Evolutionary conservation across 2,797 vertebrate genomes (phyloP).

Genomic region (Vespertilio murinus): DNA sequence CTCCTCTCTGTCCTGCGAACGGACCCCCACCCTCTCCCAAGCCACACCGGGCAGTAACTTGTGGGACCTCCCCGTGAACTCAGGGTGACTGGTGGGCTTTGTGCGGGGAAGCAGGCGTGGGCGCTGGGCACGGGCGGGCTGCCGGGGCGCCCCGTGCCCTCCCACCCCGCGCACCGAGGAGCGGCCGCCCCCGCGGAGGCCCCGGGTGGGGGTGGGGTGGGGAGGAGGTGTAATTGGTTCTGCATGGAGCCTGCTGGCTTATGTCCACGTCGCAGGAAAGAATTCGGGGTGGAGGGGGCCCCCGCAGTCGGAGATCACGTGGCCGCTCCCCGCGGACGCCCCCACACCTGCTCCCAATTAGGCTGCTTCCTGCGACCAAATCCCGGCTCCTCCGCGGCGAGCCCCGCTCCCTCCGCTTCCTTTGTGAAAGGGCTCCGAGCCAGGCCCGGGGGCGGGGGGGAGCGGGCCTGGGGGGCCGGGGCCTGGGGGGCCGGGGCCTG

Average conservation of each 20-base stretch:
- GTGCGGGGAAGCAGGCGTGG: neutral
- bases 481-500: neutral
- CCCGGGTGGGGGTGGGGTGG: neutral
- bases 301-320: conserved; percentile 63
- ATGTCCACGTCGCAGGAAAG: conserved; percentile 61
- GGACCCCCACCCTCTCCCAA: neutral
- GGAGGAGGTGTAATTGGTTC: conserved; percentile 58
- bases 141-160: neutral
- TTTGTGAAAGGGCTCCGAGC: neutral
- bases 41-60: neutral
- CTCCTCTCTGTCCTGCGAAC: fast-evolving
- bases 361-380: conserved; percentile 56
- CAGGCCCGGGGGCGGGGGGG: neutral
- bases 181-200: neutral
- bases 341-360: conserved; percentile 82
- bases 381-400: conserved; percentile 25
- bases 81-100: neutral
- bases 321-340: conserved; percentile 48
- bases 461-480: no score
- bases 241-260: conserved; percentile 39
- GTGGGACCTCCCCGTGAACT: fast-evolving
- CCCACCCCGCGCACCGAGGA: neutral
- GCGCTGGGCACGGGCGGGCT: neutral
- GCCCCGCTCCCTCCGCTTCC: neutral
- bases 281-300: conserved; percentile 48